phyloP scores from a whole-genome alignment of 1,140 invertebrate genomes.

The Galendromus occidentalis region DNA sequence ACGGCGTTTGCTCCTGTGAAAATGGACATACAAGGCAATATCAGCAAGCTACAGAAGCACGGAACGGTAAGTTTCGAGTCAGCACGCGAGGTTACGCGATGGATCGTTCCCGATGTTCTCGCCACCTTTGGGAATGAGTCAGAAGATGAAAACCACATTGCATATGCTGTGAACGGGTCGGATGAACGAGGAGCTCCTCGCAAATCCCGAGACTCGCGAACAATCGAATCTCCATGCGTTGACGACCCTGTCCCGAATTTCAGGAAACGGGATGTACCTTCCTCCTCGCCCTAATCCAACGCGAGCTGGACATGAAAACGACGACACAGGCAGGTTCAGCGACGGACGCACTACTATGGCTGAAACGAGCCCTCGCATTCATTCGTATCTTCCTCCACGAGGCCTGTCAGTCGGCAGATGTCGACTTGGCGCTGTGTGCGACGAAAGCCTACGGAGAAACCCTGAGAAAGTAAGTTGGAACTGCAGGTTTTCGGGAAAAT shows the following conservation, averaged over 20 bases:
- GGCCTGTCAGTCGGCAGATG: slow-evolving; percentile 14
- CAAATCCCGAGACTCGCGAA: too few species aligned
- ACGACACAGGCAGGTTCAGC: slow-evolving; percentile 11
- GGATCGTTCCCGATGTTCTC: too few species aligned
- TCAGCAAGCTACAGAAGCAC: slow-evolving; percentile 11
- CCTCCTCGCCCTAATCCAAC: neutral
- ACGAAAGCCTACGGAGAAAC: slow-evolving; percentile 13
- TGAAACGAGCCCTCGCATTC: slow-evolving; percentile 13
- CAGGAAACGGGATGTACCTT: neutral
- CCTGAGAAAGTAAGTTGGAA: slow-evolving; percentile 11
- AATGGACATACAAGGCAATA: slow-evolving; percentile 16
- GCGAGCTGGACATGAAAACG: slow-evolving; percentile 1
- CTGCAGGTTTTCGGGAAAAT: neutral
- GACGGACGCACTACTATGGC: slow-evolving; percentile 16
- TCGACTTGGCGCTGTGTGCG: slow-evolving; percentile 14
- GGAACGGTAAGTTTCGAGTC: neutral
- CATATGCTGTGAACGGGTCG: too few species aligned
- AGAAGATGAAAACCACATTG: too few species aligned
- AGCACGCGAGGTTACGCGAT: too few species aligned
- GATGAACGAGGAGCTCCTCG: too few species aligned
- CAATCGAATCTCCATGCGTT: too few species aligned
- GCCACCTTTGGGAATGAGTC: too few species aligned
- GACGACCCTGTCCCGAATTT: neutral
- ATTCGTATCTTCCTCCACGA: neutral
- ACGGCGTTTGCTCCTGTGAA: slow-evolving; percentile 17